Evolutionary conservation across 2,113 vertebrate species (phyloP).

Genomic region (Hippocampus barbouri): DNA sequence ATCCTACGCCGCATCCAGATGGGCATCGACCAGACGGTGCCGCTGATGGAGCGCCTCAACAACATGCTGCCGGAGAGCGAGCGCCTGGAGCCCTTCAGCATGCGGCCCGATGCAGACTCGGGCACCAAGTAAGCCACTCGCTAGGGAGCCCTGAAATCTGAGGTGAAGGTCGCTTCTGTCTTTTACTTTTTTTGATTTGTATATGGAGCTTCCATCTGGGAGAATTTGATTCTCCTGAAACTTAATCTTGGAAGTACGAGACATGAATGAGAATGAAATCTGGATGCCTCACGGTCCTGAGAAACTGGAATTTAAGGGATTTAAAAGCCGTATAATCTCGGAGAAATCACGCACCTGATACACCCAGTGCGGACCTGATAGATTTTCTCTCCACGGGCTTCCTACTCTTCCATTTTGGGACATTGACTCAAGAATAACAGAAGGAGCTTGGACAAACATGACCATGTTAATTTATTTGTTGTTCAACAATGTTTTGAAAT

Average conservation of each 20-base stretch:
- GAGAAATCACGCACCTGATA: not conserved
- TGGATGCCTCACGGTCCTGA: not conserved
- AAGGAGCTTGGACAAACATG: not conserved
- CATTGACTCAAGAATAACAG: not conserved
- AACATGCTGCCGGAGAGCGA: slow-evolving; percentile 89
- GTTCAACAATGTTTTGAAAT: not conserved
- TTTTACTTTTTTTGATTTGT: slow-evolving; percentile 1
- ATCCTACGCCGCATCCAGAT: slow-evolving; percentile 95
- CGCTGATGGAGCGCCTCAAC: slow-evolving; percentile 94
- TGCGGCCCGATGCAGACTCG: slow-evolving; percentile 79
- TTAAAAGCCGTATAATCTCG: not conserved
- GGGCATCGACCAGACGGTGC: slow-evolving; percentile 95
- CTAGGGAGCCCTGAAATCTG: not conserved
- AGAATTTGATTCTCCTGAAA: not conserved
- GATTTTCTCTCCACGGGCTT: not conserved
- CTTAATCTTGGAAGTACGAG: not conserved
- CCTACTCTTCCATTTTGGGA: not conserved
- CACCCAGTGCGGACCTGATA: not conserved
- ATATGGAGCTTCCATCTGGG: not conserved
- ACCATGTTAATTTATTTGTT: slow-evolving; percentile 22
- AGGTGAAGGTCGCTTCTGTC: not conserved
- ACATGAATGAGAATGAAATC: slow-evolving; percentile 1
- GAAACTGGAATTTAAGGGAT: slow-evolving; percentile 1
- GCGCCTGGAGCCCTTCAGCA: slow-evolving; percentile 90
- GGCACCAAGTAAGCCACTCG: slow-evolving; percentile 52